Evolutionary conservation across 2,797 vertebrate species (phyloP).

Genomic region (Emys orbicularis): DNA sequence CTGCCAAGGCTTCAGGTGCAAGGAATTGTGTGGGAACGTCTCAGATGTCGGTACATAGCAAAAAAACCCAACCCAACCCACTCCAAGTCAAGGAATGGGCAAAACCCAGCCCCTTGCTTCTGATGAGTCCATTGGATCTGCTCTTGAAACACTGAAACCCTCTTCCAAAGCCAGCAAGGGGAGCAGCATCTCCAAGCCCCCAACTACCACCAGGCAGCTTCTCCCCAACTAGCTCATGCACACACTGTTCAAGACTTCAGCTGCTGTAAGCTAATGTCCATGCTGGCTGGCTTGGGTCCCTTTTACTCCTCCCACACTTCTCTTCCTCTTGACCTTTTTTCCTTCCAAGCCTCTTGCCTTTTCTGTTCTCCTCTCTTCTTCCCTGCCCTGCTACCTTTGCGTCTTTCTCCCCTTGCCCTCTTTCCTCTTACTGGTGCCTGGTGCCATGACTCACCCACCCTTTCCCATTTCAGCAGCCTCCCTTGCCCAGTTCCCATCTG

Average conservation of each 20-base stretch:
- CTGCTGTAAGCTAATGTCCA: neutral
- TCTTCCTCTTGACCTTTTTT: neutral
- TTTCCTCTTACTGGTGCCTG: neutral
- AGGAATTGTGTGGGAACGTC: neutral
- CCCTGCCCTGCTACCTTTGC: rapidly evolving
- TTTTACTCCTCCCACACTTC: no score
- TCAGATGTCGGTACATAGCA: neutral
- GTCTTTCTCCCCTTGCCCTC: neutral
- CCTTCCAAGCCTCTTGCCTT: no score
- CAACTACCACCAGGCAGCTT: no score
- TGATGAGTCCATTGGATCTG: neutral
- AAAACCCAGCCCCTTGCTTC: neutral
- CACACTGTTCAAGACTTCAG: neutral
- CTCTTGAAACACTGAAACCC: neutral
- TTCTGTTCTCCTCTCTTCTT: neutral
- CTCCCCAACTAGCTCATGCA: no score
- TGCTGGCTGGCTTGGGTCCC: neutral
- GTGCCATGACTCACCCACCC: neutral
- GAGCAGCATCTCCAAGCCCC: no score
- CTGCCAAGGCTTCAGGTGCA: neutral
- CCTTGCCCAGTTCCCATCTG: neutral
- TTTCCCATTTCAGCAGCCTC: neutral
- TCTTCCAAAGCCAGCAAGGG: no score
- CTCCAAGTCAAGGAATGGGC: no score
- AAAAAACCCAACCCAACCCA: neutral